These are phyloP conservation scores for Eupithecia centaureata DNA, from an alignment of 2,888 invertebrate genomes.

Conservation along the genomic window DNA sequence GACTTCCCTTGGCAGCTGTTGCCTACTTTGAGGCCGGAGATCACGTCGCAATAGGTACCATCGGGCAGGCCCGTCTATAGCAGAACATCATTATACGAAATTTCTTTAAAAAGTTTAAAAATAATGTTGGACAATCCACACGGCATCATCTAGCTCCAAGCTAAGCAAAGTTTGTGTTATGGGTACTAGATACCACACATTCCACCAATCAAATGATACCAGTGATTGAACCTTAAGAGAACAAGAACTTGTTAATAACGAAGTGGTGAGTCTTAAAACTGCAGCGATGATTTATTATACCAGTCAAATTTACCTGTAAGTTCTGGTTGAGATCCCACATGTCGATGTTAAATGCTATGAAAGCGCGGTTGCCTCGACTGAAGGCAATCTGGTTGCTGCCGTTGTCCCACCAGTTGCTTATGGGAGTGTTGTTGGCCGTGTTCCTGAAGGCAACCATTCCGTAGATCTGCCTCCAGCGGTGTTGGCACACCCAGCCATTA, in stretches of 20 bases:
- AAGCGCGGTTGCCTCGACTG: conserved; percentile 82
- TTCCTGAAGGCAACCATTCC: conserved; percentile 90
- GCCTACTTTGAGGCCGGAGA: conserved; percentile 84
- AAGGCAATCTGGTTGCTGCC: conserved; percentile 91
- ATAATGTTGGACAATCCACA: too few relatives aligned
- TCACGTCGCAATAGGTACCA: conserved; percentile 91
- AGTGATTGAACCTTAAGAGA: too few relatives aligned
- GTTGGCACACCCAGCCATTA: conserved; percentile 90
- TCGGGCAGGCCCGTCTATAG: conserved; percentile 85
- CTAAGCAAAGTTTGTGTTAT: too few relatives aligned
- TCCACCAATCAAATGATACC: too few relatives aligned
- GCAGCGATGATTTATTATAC: not conserved
- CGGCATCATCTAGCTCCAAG: too few relatives aligned
- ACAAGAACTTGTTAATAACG: not conserved
- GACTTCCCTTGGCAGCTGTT: conserved; percentile 86
- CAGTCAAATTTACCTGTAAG: conserved; percentile 69
- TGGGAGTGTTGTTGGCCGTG: conserved; percentile 79
- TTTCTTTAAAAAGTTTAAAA: too few relatives aligned
- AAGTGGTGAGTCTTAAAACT: not conserved
- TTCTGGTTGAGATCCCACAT: conserved; percentile 73
- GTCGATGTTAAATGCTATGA: conserved; percentile 85
- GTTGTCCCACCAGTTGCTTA: conserved; percentile 90
- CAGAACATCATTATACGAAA: conserved; percentile 20
- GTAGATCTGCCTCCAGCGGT: conserved; percentile 90
- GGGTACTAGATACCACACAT: too few relatives aligned